Percentiles rank a stretch among this genome's conserved stretches.
phyloP scores from a whole-genome alignment of 2,113 vertebrate genomes.

The Melanostigma gelatinosum region DNA sequence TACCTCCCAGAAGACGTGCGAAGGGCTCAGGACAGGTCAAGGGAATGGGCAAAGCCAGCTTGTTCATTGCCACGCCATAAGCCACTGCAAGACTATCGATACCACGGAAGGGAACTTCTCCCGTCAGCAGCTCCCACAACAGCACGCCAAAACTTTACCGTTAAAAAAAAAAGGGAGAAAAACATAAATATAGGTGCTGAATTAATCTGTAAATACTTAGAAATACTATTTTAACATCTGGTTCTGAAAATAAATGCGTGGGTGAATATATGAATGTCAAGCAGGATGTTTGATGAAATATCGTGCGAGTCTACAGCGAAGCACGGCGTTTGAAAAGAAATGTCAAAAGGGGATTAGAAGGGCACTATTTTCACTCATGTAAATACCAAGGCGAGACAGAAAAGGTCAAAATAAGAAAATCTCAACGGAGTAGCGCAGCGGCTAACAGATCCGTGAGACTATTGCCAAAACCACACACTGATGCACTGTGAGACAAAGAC shows the following conservation, averaged over 20 bases:
- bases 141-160: slow-evolving; percentile 90
- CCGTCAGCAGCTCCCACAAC: slow-evolving; percentile 95
- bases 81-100: slow-evolving; percentile 95
- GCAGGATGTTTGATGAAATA: slow-evolving; percentile 10
- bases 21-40: slow-evolving; percentile 97
- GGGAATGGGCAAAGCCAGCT: slow-evolving; percentile 95
- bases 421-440: not conserved
- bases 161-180: not conserved
- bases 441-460: not conserved
- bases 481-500: not conserved
- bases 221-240: not conserved
- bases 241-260: slow-evolving; percentile 13
- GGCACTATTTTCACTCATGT: not conserved
- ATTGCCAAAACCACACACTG: not conserved
- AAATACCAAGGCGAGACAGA: slow-evolving; percentile 24
- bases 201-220: not conserved
- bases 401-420: slow-evolving; percentile 32
- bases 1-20: slow-evolving; percentile 96
- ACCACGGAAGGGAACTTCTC: slow-evolving; percentile 95
- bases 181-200: not conserved
- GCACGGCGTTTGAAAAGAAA: slow-evolving; percentile 23
- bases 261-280: slow-evolving; percentile 42
- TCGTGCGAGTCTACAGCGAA: slow-evolving; percentile 1
- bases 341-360: slow-evolving; percentile 12
- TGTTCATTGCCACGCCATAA: slow-evolving; percentile 98